Conservation (phyloP, 2,797 vertebrate genomes). For the Squalus acanthias region DNA sequence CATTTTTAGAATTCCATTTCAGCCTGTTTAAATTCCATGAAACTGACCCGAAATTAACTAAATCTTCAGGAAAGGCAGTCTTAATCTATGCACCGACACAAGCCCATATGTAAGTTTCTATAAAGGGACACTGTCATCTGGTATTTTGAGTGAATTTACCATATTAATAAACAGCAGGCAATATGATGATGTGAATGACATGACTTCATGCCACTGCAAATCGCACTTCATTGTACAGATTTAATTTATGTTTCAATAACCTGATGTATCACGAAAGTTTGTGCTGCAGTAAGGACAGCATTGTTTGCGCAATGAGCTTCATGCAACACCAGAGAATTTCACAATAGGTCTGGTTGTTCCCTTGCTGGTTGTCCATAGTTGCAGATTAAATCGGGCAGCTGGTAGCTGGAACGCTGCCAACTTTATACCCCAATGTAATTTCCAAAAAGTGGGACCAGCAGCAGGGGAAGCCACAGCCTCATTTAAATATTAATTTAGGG, state of each 20-base stretch:
- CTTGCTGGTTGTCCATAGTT: neutral
- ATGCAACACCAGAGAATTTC: neutral
- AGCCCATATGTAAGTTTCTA: neutral
- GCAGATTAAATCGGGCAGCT: neutral
- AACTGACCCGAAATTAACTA: neutral
- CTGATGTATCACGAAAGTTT: neutral
- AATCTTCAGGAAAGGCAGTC: neutral
- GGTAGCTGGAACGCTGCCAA: neutral
- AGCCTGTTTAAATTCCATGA: too few species aligned
- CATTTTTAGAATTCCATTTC: neutral
- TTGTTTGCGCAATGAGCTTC: neutral
- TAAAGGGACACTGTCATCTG: neutral
- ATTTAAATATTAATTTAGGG: neutral
- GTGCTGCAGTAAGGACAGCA: neutral
- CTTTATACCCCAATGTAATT: neutral
- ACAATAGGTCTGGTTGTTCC: neutral
- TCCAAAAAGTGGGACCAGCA: neutral
- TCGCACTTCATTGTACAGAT: neutral
- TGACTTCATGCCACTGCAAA: neutral
- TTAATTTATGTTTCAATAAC: neutral
- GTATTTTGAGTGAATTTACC: neutral
- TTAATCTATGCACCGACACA: neutral
- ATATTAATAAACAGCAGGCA: neutral
- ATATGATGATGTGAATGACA: neutral
- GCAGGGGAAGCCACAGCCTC: neutral